Base-by-base conservation (phyloP, 2,888 invertebrate species). In the Xestia sexstrigata region DNA sequence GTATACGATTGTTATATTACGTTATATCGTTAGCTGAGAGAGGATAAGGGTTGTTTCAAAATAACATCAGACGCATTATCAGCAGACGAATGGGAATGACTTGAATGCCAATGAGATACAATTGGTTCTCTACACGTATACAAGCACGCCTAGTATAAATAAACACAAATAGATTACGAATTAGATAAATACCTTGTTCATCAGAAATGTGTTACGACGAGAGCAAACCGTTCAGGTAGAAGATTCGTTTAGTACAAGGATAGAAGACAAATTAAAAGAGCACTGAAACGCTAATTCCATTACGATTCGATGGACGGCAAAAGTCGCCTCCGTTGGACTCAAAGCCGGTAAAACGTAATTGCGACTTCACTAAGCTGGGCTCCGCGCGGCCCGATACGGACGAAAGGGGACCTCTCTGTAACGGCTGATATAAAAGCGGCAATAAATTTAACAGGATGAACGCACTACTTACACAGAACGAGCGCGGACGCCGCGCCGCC, bases 401-500 rank as follows among this genome's bases (percentile, higher is more conserved):
- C 95, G 95, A 94, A 95, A 96, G 95, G 96, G 96, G 95, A 94
- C 94, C 94, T 94, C 95, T 93, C 95, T 93, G 95, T 95, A 95
- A 95, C 95, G 96, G 95, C 95, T 95, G 96, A 96, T 96, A 96
- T 96, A 96, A 96, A 96, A 96, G 96, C 95, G 94, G 95, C 96
- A 95, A 96, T 96, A 96, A 96, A 96, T 96, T 96, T 95, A 95
- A 95, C 95, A 95, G 96, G 96, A 96, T 96, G 95, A 96, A 96
- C 96, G 95, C 96, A 96, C 96, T 96, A 96, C 95, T 96, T 96
- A 96, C 95, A 95, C 92, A 94, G 94, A 94, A 93, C 93, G 94
- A 93, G 95, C 94, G 93, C 93, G 94, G 93, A 93, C 93, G 93
- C 90, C 83, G 83, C 83, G 83, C 82, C 88, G 89, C 93, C 92